These are phyloP conservation scores for Australoheros scitulus DNA, from an alignment of 2,113 vertebrate species.

Conservation along the genomic window DNA sequence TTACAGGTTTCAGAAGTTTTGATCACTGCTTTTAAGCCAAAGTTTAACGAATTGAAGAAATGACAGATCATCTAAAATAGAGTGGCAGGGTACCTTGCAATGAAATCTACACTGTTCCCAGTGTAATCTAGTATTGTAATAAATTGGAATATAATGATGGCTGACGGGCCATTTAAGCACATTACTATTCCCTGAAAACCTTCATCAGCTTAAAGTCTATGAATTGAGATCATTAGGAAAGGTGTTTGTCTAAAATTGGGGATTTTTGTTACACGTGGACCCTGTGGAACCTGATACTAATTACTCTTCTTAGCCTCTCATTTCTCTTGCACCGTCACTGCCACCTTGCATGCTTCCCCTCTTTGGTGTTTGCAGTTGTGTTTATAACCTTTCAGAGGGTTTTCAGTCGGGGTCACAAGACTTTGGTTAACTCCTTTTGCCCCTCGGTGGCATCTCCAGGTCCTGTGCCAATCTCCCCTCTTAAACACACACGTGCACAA, in stretches of 20 bases:
- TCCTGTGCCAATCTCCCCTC: conserved; percentile 62
- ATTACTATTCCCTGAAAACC: not conserved
- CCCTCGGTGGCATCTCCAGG: conserved; percentile 63
- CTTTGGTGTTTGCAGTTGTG: conserved; percentile 44
- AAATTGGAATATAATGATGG: not conserved
- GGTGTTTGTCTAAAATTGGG: conserved; percentile 25
- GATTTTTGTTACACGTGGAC: not conserved
- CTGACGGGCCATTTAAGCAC: not conserved
- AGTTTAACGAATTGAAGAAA: not conserved
- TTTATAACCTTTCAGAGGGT: conserved; percentile 57
- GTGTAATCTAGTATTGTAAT: too few relatives aligned
- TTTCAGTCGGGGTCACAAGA: conserved; percentile 59
- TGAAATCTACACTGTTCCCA: too few relatives aligned
- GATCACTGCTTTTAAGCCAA: not conserved
- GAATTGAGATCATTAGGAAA: conserved; percentile 27
- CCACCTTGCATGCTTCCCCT: conserved; percentile 63
- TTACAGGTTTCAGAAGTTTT: not conserved
- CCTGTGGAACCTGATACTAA: conserved; percentile 60
- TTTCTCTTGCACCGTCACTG: conserved; percentile 48
- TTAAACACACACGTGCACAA: conserved; percentile 55
- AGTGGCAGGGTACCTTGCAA: too few relatives aligned
- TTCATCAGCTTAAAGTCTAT: too few relatives aligned
- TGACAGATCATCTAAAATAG: too few relatives aligned
- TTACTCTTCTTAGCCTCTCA: conserved; percentile 53
- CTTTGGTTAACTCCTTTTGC: conserved; percentile 66